Percentiles rank a stretch among this genome's conserved stretches.
phyloP scores from a whole-genome alignment of 2,797 vertebrate genomes.

The Chaenodraco wilsoni region DNA sequence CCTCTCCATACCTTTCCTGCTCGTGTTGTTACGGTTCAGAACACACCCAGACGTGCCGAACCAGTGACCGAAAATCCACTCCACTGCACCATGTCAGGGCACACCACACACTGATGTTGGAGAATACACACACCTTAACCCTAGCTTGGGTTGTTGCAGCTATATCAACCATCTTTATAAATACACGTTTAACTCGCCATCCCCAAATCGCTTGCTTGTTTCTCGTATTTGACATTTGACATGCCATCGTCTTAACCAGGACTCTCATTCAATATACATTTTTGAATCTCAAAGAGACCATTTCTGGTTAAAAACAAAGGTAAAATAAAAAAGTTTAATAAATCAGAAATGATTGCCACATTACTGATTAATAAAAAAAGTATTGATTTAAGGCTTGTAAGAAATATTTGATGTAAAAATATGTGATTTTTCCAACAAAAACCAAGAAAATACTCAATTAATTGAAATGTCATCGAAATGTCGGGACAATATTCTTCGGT shows the following conservation, averaged over 20 bases:
- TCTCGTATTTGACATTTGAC: no score
- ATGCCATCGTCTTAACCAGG: no score
- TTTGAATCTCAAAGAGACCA: no score
- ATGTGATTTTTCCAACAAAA: conserved; percentile 4
- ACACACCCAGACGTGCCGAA: conserved; percentile 22
- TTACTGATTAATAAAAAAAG: conserved; percentile 16
- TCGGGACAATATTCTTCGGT: no score
- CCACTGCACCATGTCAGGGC: conserved; percentile 26
- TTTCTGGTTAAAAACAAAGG: no score
- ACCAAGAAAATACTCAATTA: no score
- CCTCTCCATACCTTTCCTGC: not conserved
- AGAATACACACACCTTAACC: conserved; percentile 1
- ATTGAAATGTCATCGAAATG: no score
- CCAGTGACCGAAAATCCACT: conserved; percentile 41
- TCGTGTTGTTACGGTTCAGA: conserved; percentile 34
- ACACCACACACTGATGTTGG: not conserved
- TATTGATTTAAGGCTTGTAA: conserved; percentile 8
- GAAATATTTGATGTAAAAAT: no score
- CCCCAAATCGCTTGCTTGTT: no score
- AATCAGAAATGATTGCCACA: not conserved
- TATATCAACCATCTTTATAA: conserved; percentile 25
- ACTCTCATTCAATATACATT: no score
- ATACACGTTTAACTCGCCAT: conserved; percentile 2
- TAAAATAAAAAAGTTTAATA: no score
- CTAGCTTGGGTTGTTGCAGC: no score